A percentile compares a stretch with the other conserved stretches of the same genome.
These are phyloP conservation scores for Meda fulgida DNA, from an alignment of 2,797 vertebrate species.

Conservation along the genomic window DNA sequence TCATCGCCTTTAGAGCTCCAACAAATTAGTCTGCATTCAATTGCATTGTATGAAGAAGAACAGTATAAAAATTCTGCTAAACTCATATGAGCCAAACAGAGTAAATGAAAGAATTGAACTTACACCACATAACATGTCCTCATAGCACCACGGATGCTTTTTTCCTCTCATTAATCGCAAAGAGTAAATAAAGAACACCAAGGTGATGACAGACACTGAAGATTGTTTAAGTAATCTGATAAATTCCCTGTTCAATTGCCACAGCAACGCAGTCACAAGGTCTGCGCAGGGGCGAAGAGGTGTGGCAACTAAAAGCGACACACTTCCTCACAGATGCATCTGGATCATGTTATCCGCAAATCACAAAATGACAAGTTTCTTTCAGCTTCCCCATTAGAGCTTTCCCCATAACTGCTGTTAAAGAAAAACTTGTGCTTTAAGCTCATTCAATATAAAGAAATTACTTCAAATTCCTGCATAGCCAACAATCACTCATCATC, in stretches of 20 bases:
- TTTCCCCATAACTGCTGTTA: not conserved
- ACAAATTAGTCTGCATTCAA: not conserved
- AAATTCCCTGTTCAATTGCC: constrained; percentile 4
- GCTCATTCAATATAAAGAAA: not conserved
- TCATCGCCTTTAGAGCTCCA: not conserved
- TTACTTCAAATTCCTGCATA: not conserved
- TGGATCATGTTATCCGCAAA: constrained; percentile 26
- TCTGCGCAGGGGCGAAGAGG: constrained; percentile 9
- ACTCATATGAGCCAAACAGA: not conserved
- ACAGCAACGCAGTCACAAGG: constrained; percentile 38
- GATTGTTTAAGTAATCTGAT: constrained; percentile 10
- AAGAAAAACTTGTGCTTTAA: not conserved
- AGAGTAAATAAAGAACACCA: not conserved
- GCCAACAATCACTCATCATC: not conserved
- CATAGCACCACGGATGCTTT: not conserved
- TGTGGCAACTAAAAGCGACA: constrained; percentile 31
- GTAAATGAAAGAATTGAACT: not conserved
- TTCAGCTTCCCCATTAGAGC: constrained; percentile 18
- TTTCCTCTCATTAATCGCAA: not conserved
- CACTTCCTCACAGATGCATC: constrained; percentile 19
- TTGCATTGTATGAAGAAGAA: not conserved
- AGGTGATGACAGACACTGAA: not conserved
- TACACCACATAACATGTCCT: not conserved
- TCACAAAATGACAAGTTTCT: constrained; percentile 37
- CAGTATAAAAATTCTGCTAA: too few relatives aligned